These are phyloP conservation scores for Clytia hemisphaerica DNA, from an alignment of 30 jellyfish, hydroid and myxozoan species.

Conservation along the genomic window DNA sequence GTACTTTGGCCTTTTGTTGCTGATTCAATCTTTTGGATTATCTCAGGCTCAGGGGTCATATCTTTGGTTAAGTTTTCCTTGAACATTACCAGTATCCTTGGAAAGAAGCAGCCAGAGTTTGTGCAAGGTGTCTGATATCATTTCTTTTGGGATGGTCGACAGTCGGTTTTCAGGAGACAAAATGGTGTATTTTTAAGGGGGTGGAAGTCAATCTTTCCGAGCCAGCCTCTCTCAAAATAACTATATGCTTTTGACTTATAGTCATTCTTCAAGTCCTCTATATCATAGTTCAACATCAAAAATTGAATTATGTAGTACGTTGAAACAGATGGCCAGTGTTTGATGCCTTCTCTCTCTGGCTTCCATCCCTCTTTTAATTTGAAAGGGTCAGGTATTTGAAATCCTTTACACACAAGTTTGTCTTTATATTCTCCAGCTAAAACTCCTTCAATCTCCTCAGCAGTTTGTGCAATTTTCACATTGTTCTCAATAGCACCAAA, in stretches of 20 bases:
- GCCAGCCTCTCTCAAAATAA: constrained; percentile 43
- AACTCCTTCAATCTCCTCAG: constrained; percentile 25
- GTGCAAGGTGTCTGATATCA: constrained; percentile 40
- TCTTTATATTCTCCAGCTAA: constrained; percentile 9
- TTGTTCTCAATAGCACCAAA: constrained; percentile 35
- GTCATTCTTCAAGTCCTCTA: constrained; percentile 23
- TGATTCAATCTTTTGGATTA: background rate
- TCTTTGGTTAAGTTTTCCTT: too few species aligned
- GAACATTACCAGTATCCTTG: too few species aligned
- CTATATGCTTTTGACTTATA: constrained; percentile 30
- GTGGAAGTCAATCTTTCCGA: constrained; percentile 25
- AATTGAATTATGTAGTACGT: constrained; percentile 25
- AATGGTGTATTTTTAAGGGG: background rate
- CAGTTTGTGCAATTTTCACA: constrained; percentile 35
- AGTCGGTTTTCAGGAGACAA: constrained; percentile 26
- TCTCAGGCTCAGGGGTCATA: constrained; percentile 20
- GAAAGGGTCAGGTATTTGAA: constrained; percentile 33
- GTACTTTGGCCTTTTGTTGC: constrained; percentile 32
- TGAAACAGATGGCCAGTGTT: constrained; percentile 32
- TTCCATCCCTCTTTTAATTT: constrained; percentile 25
- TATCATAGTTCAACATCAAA: constrained; percentile 25
- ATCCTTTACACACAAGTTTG: constrained; percentile 14
- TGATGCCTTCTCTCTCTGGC: constrained; percentile 18
- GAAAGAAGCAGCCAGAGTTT: constrained; percentile 25
- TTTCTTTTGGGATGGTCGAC: constrained; percentile 31